These are phyloP conservation scores for Stigmatopora argus DNA, from an alignment of 2,113 vertebrate species.

Conservation along the genomic window DNA sequence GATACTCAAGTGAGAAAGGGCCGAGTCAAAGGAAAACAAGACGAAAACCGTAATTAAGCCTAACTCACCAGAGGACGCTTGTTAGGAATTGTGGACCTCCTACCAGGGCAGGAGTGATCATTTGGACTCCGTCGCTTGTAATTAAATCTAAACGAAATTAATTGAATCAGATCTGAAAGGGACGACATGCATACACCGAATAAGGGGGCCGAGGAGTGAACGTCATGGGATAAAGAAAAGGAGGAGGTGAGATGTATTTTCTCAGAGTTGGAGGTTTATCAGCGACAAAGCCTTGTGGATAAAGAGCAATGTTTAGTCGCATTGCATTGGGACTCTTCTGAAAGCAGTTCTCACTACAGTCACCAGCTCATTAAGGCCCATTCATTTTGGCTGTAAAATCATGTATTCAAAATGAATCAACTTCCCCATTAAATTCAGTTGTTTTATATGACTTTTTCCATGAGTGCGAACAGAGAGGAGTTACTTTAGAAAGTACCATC, in stretches of 20 bases:
- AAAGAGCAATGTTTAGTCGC: slow-evolving; percentile 60
- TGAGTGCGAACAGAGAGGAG: too few relatives aligned
- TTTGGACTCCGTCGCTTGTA: slow-evolving; percentile 71
- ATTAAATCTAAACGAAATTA: slow-evolving; percentile 79
- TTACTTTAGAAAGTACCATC: too few relatives aligned
- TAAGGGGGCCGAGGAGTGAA: slow-evolving; percentile 53
- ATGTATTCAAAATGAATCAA: not conserved
- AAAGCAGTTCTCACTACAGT: slow-evolving; percentile 74
- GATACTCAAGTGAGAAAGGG: not conserved
- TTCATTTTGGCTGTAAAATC: slow-evolving; percentile 56
- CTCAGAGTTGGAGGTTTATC: slow-evolving; percentile 56
- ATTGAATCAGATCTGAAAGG: slow-evolving; percentile 76
- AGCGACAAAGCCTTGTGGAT: slow-evolving; percentile 64
- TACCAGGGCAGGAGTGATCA: slow-evolving; percentile 67
- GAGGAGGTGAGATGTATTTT: slow-evolving; percentile 17
- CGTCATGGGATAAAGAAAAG: slow-evolving; percentile 41
- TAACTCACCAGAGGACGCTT: slow-evolving; percentile 68
- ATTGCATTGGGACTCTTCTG: slow-evolving; percentile 56
- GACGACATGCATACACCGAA: slow-evolving; percentile 73
- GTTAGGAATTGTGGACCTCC: slow-evolving; percentile 69
- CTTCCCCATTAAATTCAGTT: too few relatives aligned
- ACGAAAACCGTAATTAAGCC: slow-evolving; percentile 72
- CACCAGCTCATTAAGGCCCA: slow-evolving; percentile 75
- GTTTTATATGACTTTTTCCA: too few relatives aligned
- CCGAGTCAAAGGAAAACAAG: not conserved